These are phyloP conservation scores for Oryzias celebensis DNA, from an alignment of 2,113 vertebrate genomes.

Conservation along the genomic window DNA sequence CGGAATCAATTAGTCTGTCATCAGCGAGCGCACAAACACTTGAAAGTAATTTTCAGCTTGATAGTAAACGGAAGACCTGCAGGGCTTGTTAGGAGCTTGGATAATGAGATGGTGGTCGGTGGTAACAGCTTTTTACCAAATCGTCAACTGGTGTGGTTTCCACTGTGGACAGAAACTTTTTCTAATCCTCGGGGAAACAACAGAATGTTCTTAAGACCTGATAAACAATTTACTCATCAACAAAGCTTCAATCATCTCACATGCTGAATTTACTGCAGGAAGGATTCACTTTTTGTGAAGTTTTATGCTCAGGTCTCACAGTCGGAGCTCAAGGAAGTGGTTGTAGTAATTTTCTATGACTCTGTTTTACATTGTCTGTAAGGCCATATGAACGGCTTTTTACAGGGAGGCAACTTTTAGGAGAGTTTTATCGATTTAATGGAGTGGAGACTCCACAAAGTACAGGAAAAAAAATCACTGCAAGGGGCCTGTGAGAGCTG, in stretches of 20 bases:
- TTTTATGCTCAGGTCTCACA: neutral
- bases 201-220: neutral
- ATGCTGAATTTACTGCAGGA: neutral
- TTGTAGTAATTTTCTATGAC: no score
- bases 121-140: neutral
- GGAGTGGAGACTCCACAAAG: no score
- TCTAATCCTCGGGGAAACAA: neutral
- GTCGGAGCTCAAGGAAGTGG: no score
- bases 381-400: no score
- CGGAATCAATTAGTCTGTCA: constrained; percentile 39
- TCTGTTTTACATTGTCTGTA: no score
- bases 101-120: neutral
- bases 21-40: constrained; percentile 1
- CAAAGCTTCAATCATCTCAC: constrained; percentile 1
- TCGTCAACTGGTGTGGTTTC: neutral
- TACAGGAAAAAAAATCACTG: no score
- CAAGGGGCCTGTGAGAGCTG: no score
- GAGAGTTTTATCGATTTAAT: no score
- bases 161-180: neutral
- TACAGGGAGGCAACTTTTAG: no score
- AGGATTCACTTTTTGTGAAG: neutral
- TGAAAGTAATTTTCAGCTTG: constrained; percentile 24
- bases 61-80: constrained; percentile 15
- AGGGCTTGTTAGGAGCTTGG: neutral
- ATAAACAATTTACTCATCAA: neutral